These are phyloP conservation scores for Argynnis bischoffii DNA, from an alignment of 2,888 invertebrate species.

Conservation along the genomic window DNA sequence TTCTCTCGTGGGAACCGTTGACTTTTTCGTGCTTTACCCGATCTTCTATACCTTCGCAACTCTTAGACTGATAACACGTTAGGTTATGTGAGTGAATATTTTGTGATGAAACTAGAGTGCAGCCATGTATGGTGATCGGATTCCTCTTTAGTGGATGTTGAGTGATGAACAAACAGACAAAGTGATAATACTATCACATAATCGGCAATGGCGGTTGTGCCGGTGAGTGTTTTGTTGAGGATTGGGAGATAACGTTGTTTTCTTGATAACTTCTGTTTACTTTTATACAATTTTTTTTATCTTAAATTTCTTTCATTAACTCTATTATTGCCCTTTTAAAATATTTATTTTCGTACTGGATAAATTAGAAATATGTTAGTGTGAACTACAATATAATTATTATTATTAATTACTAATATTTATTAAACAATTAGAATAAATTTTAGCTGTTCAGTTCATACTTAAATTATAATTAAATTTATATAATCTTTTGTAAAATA, in stretches of 20 bases:
- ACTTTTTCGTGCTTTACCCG: slow-evolving; percentile 70
- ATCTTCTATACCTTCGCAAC: slow-evolving; percentile 57
- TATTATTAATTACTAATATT: no score
- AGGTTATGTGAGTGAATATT: slow-evolving; percentile 45
- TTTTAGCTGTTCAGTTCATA: no score
- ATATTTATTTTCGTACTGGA: no score
- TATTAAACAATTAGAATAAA: no score
- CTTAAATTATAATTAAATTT: no score
- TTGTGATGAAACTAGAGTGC: slow-evolving; percentile 61
- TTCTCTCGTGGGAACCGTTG: slow-evolving; percentile 76
- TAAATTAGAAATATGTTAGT: no score
- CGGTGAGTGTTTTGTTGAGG: slow-evolving; percentile 58
- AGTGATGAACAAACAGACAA: slow-evolving; percentile 72
- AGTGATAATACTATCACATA: slow-evolving; percentile 57
- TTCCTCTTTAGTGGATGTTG: slow-evolving; percentile 62
- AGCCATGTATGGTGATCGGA: slow-evolving; percentile 58
- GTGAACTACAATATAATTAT: no score
- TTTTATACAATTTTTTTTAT: not conserved
- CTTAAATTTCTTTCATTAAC: not conserved
- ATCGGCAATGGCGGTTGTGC: slow-evolving; percentile 64
- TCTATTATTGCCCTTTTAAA: no score
- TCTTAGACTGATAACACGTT: slow-evolving; percentile 61
- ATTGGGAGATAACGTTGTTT: not conserved
- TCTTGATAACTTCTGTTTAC: slow-evolving; percentile 20
- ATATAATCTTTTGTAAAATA: no score